Conservation (phyloP, 2,113 vertebrate genomes). For the Coptodon bakossiorum region DNA sequence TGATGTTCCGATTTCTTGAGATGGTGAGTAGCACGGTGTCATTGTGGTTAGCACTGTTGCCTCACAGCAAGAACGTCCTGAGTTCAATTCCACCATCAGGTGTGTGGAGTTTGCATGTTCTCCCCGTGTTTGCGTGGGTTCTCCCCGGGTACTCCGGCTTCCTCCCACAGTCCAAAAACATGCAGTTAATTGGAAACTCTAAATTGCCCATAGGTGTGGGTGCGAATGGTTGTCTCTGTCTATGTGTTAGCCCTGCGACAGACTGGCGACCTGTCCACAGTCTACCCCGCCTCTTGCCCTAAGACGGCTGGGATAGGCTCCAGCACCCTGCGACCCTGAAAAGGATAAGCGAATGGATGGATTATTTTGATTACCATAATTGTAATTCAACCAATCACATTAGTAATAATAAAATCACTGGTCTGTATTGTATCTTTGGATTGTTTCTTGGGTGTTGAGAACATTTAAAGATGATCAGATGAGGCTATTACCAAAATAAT, state of each 20-base stretch:
- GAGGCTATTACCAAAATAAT: not conserved
- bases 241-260: not conserved
- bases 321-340: not conserved
- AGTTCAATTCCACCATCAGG: not conserved
- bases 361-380: not conserved
- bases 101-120: not conserved
- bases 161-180: not conserved
- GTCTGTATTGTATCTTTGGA: not conserved
- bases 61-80: not conserved
- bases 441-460: not conserved
- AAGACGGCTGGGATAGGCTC: not conserved
- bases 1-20: not conserved
- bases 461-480: not conserved
- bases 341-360: not conserved
- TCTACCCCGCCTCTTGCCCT: rapidly evolving
- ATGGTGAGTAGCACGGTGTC: not conserved
- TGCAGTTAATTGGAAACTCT: not conserved
- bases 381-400: not conserved
- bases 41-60: not conserved
- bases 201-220: not conserved
- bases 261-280: not conserved
- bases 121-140: rapidly evolving
- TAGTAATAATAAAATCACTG: not conserved
- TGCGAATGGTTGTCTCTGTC: rapidly evolving
- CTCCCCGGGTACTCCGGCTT: not conserved